Evolutionary conservation across 2,113 vertebrate species (phyloP).

Genomic region (Aldabrachelys gigantea): DNA sequence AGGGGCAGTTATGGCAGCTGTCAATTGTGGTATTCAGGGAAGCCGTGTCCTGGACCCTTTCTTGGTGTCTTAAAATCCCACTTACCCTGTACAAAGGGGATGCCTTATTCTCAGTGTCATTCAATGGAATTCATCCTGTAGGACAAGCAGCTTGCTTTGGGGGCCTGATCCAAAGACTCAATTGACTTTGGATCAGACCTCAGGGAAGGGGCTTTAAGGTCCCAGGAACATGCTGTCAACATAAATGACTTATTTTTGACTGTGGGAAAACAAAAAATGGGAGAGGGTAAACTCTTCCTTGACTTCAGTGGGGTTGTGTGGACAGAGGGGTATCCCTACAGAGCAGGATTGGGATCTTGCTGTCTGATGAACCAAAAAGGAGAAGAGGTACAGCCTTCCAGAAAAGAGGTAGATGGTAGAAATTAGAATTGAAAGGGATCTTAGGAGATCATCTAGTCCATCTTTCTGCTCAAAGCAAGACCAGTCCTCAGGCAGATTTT

Average conservation of each 20-base stretch:
- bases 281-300: background rate
- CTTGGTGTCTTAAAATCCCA: background rate
- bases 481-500: too few species aligned
- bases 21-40: rapidly evolving
- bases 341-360: background rate
- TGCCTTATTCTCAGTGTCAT: background rate
- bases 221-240: background rate
- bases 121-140: background rate
- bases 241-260: background rate
- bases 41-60: background rate
- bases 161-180: background rate
- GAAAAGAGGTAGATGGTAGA: background rate
- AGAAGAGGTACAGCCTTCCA: background rate
- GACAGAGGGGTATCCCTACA: background rate
- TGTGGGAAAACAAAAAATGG: too few species aligned
- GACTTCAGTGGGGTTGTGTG: background rate
- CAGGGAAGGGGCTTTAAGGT: background rate
- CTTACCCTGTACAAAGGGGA: rapidly evolving
- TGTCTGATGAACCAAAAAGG: background rate
- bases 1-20: background rate
- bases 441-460: too few species aligned
- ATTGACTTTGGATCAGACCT: background rate
- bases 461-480: too few species aligned
- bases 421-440: too few species aligned
- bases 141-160: background rate